Conservation (phyloP, 2,797 vertebrate genomes). For the Dendrocincla tyrannina region DNA sequence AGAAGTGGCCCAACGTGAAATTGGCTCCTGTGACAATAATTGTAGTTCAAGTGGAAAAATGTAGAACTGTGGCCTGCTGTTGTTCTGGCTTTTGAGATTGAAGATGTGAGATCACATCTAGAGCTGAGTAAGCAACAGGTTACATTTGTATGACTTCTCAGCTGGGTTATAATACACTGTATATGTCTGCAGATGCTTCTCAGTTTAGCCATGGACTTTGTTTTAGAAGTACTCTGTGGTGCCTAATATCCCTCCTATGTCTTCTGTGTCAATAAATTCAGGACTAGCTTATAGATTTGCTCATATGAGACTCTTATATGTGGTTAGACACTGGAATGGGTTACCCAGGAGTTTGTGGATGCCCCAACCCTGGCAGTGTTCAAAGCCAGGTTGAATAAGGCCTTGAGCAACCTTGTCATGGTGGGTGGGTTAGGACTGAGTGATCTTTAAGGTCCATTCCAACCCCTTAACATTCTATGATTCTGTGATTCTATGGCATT, state of each 20-base stretch:
- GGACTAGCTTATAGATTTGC: not conserved
- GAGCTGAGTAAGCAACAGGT: not conserved
- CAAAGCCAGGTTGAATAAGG: not conserved
- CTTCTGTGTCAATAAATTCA: not conserved
- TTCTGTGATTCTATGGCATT: not conserved
- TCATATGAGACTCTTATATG: not conserved
- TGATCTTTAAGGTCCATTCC: not conserved
- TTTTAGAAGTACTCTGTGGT: not conserved
- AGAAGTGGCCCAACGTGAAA: slow-evolving; percentile 57
- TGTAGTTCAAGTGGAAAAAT: slow-evolving; percentile 65
- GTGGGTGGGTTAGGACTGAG: not conserved
- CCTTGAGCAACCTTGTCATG: not conserved
- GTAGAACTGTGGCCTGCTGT: slow-evolving; percentile 44
- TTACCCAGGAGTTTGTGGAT: not conserved
- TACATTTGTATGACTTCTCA: not conserved
- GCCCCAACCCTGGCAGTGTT: not conserved
- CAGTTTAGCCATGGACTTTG: not conserved
- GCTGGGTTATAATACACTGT: not conserved
- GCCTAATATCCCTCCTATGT: not conserved
- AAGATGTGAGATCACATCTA: not conserved
- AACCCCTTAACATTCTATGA: not conserved
- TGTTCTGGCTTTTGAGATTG: slow-evolving; percentile 45
- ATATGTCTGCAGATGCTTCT: not conserved
- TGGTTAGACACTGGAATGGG: not conserved
- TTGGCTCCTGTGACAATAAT: slow-evolving; percentile 60